Base-by-base conservation (phyloP, 2,113 vertebrate species). In the Catharus minimus region DNA sequence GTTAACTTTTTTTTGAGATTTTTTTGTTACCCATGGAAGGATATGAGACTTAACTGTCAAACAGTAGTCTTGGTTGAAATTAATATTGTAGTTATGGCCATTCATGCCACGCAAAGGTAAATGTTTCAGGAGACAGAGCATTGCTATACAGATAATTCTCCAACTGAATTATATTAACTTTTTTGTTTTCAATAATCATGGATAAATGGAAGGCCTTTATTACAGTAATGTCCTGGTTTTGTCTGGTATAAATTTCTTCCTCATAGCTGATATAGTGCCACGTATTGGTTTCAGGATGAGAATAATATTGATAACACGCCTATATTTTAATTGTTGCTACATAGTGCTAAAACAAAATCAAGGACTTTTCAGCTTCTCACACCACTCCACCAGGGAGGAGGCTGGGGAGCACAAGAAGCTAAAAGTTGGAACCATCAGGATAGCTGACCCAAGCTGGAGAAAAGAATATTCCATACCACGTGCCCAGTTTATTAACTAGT, bases 241-340 rank as follows among this genome's bases (percentile, higher is more conserved):
- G 9, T 9, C 19, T 26, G 20, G 16, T 49, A 49, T 21, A 52
- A 52, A 52, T 65, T 73, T 58, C 15, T 66, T 80, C 28, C 30
- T 43, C 1, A 1, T n/a, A 38, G 32, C 10, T 52, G 38, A 27
- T 44, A 28, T 0, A 73, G 7, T 8, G n/a, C 38, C 1, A 1
- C 52, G 9, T 10, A 73, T 52, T 46, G 23, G 6, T 46, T 33
- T 81, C 24, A 46, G 68, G 39, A 30, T 66, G 24, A 60, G 53
- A 53, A 74, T 33, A n/a, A 52, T 33, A 3, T 50, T 58, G 53
- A 53, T 46, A 74, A 30, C 15, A n/a, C 18, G 24, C 8, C 6
- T 19, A 13, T 10, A 28, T 15, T 81, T 66, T 39, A 41, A 41
- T 43, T 81, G 20, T 26, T 46, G 20, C n/a, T 74, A 14, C 26